Evolutionary conservation across 2,113 vertebrate genomes (phyloP), one percentile per base, ranked within the genome.

Genomic region (Hippocampus comes): DNA sequence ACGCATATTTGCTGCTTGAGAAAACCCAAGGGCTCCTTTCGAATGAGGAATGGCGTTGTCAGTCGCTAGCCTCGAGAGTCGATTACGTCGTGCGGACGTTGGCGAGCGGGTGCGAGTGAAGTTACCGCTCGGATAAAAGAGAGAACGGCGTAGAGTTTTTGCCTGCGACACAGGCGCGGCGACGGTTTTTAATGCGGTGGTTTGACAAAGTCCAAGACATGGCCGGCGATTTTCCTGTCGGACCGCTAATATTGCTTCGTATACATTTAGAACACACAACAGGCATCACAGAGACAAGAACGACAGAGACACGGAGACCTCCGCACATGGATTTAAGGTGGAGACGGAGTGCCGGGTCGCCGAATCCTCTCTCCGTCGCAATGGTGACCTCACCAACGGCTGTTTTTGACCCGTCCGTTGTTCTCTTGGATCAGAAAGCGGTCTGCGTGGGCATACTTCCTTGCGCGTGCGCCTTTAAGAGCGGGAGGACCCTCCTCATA

Each of bases 191-290:
- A 66, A 81, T 80, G 63, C n/a, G 2, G 43, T 71, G 75, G 65
- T 74, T 17, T 25, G n/a, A 82, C 78, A 85, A 78, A 81, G 68
- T 55, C 18, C 70, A 56, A 51, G 34, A 82, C 76, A 75, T 67
- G 76, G 68, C 63, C 53, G 67, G 4, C 70, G 72, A 73, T 69
- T 68, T 65, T 80, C 82, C 73, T 49, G 69, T 79, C 61, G 66
- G n/a, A 81, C 56, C n/a, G 1, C 56, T 75, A 51, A 77, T 89
- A 86, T 88, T 90, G 89, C 87, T 90, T 73, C n/a, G 63, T 77
- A 78, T 86, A 87, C 84, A 90, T 81, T 80, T 65, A 86, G 63
- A 86, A 77, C 42, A 85, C 79, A 88, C 57, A 84, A 88, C 82
- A 83, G 78, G 77, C 82, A 82, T 55, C 74, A 87, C 75, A 73